Conservation (phyloP, 2,888 invertebrate genomes). For the Boloria selene region DNA sequence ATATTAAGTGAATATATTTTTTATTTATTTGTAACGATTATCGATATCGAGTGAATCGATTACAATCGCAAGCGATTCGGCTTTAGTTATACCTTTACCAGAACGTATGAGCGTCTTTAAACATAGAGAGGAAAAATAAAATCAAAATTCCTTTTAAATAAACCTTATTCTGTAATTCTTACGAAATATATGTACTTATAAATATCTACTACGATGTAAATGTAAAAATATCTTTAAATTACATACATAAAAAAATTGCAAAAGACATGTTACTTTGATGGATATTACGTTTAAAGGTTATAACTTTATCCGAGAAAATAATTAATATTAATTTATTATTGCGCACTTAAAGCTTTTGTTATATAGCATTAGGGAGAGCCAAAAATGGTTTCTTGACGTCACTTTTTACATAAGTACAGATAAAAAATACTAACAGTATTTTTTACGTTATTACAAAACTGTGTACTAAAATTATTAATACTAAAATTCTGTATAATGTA, state of each 20-base stretch:
- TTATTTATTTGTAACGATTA: conserved; percentile 6
- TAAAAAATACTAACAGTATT: too few relatives aligned
- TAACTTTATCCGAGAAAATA: neutral
- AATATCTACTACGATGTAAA: conserved; percentile 15
- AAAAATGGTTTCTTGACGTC: neutral
- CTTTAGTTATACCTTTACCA: neutral
- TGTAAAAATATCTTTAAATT: conserved; percentile 19
- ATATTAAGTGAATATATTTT: neutral
- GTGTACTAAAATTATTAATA: too few relatives aligned
- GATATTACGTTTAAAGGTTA: neutral
- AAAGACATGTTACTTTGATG: neutral
- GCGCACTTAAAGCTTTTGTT: conserved; percentile 40
- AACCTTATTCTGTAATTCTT: conserved; percentile 11
- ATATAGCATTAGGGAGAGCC: conserved; percentile 7
- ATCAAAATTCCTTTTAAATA: conserved; percentile 15
- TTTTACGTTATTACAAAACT: too few relatives aligned
- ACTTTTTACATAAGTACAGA: neutral
- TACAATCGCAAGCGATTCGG: conserved; percentile 2
- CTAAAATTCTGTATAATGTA: too few relatives aligned
- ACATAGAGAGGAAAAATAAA: conserved; percentile 18
- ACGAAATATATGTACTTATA: conserved; percentile 9
- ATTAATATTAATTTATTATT: conserved; percentile 30
- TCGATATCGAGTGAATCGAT: conserved; percentile 16
- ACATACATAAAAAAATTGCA: conserved; percentile 18
- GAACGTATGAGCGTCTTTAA: neutral